phyloP scores from a whole-genome alignment of 2,797 vertebrate species.

The Sardinella longiceps region DNA sequence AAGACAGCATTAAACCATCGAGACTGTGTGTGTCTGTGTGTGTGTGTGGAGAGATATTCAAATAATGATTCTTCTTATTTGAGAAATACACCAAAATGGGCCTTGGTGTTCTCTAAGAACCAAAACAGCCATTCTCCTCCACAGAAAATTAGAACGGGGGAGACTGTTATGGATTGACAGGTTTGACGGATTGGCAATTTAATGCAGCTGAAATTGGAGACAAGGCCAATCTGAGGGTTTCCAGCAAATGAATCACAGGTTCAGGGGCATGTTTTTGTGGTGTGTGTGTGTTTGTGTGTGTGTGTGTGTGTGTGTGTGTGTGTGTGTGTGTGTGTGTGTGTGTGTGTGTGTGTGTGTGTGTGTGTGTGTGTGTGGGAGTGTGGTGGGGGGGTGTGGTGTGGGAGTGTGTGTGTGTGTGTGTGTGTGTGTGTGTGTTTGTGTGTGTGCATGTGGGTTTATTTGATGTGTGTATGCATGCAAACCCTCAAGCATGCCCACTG shows the following conservation, averaged over 20 bases:
- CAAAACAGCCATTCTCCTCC: neutral
- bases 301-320: no score
- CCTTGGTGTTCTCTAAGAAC: neutral
- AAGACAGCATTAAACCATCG: neutral
- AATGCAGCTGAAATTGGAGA: neutral
- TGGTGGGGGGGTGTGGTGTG: no score
- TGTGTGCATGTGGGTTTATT: neutral
- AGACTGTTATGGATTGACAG: neutral
- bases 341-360: no score
- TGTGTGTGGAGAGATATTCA: neutral
- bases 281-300: no score
- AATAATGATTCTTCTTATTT: neutral
- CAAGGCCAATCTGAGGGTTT: conserved; percentile 14
- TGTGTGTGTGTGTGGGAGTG: no score
- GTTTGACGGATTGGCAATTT: conserved; percentile 1
- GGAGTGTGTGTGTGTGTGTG: conserved; percentile 1
- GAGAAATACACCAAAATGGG: neutral
- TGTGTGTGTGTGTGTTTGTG: neutral
- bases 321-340: no score
- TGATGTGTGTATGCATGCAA: conserved; percentile 5
- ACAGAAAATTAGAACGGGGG: neutral
- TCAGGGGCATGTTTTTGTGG: neutral
- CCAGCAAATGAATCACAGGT: neutral
- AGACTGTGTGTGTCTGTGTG: no score
- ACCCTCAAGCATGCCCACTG: no score